phyloP scores from a whole-genome alignment of 2,888 invertebrate genomes.

The Pasiphila rectangulata region DNA sequence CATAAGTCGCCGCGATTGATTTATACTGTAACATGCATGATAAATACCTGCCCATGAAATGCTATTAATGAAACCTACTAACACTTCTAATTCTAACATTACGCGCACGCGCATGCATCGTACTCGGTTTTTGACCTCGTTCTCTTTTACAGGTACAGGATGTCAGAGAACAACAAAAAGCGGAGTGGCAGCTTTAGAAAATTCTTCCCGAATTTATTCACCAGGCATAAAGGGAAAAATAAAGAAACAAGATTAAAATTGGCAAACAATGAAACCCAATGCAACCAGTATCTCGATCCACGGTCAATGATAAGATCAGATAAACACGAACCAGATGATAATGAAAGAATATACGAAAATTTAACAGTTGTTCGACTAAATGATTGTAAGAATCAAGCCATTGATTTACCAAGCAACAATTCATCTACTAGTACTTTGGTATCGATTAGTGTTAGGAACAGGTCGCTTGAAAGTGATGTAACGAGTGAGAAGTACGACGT shows the following conservation, averaged over 20 bases:
- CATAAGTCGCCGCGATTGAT: too few species aligned
- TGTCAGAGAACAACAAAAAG: conserved; percentile 63
- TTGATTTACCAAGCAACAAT: conserved; percentile 51
- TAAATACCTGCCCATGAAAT: too few species aligned
- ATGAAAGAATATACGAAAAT: conserved; percentile 70
- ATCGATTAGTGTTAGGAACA: conserved; percentile 55
- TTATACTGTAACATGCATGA: too few species aligned
- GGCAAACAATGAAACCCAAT: conserved; percentile 42
- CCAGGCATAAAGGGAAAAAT: conserved; percentile 60
- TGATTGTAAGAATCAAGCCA: conserved; percentile 42
- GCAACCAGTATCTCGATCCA: conserved; percentile 65
- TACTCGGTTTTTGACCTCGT: background rate
- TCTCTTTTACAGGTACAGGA: conserved; percentile 35
- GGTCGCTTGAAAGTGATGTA: conserved; percentile 29
- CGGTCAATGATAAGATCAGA: conserved; percentile 47
- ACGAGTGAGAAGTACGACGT: conserved; percentile 35
- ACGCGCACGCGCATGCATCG: too few species aligned
- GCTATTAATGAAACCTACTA: background rate
- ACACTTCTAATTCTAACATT: conserved; percentile 1
- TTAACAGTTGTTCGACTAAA: conserved; percentile 44
- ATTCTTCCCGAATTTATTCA: conserved; percentile 65
- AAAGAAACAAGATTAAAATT: conserved; percentile 38
- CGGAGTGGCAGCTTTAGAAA: conserved; percentile 64
- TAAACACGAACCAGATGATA: conserved; percentile 43
- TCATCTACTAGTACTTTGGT: conserved; percentile 71